Evolutionary conservation across 2,888 invertebrate species (phyloP).

Genomic region (Mythimna loreyi): DNA sequence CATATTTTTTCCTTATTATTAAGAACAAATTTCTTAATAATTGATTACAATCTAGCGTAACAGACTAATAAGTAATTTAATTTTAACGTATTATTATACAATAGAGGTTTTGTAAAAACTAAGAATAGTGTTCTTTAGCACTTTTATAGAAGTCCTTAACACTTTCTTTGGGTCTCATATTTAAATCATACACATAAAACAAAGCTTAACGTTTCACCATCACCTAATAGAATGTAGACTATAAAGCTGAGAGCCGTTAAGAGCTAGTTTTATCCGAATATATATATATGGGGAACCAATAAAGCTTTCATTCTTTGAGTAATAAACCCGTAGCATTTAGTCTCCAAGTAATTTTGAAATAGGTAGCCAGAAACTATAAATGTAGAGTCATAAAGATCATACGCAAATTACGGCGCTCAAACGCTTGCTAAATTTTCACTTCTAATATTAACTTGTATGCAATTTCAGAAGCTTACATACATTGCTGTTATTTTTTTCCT

Average conservation of each 20-base stretch:
- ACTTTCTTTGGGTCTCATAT: too few species aligned
- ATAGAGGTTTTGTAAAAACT: too few species aligned
- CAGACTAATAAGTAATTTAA: too few species aligned
- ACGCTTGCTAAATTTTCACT: constrained; percentile 4
- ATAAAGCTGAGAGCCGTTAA: too few species aligned
- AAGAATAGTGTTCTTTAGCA: too few species aligned
- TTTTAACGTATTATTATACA: too few species aligned
- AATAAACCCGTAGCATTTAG: not conserved
- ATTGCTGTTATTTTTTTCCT: not conserved
- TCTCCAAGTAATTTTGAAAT: constrained; percentile 22
- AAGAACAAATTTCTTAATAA: too few species aligned
- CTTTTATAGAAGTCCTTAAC: too few species aligned
- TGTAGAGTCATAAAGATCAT: constrained; percentile 24
- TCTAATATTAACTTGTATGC: not conserved
- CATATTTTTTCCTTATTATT: too few species aligned
- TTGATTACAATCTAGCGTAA: too few species aligned
- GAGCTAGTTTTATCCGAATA: not conserved
- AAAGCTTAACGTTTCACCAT: not conserved
- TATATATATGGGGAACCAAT: not conserved
- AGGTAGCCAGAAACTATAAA: constrained; percentile 8
- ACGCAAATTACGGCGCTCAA: constrained; percentile 16
- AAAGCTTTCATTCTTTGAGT: constrained; percentile 6
- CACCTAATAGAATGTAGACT: not conserved
- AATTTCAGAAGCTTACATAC: not conserved
- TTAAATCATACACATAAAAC: too few species aligned